Evolutionary conservation across 1,140 invertebrate species (phyloP), one percentile per base, ranked within the genome.

Genomic region (Dendroctonus ponderosae): DNA sequence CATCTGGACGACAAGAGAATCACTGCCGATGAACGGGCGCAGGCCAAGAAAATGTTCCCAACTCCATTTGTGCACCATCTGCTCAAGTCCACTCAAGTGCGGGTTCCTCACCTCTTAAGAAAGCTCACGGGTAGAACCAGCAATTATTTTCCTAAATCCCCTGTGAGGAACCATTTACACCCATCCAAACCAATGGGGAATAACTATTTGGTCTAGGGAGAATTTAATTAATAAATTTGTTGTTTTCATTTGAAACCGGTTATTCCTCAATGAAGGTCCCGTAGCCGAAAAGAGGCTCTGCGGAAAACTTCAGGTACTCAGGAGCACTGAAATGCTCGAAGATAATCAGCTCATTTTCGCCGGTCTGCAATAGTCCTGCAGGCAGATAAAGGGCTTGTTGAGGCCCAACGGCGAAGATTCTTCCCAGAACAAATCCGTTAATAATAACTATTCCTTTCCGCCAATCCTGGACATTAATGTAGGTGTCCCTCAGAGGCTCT

Each of bases 1-100:
- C 86, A 90, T 72, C 77, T 90, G 66, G 88, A 91, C 73, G 88
- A 89, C 73, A 77, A 85, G 56, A 73, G 75, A 43, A 83, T 90
- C 5, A 88, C 85, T 2, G 69, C 79, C 5, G 85, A 88, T 68
- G 86, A 89, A 74, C 74, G 80, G 40, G 42, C 75, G 7, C 86
- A 89, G 75, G 84, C 88, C 0, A 78, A 81, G 48, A 78, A 86
- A 60, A 74, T 89, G 3, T 89, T 85, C 73, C 83, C 59, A 2
- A 50, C 59, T 11, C 59, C 40, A 9, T 52, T 67, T 46, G 37
- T 67, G 6, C 48, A 46, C 7, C n/a, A 56, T 46, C 39, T 67
- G 5, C 46, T 54, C 11, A 67, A 44, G 56, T 15, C 37, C 46
- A 67, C 65, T 8, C 53, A 38, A 56, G 58, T 37, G 7, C 40